Evolutionary conservation across 1,140 invertebrate species (phyloP).

Genomic region (Caenorhabditis remanei): DNA sequence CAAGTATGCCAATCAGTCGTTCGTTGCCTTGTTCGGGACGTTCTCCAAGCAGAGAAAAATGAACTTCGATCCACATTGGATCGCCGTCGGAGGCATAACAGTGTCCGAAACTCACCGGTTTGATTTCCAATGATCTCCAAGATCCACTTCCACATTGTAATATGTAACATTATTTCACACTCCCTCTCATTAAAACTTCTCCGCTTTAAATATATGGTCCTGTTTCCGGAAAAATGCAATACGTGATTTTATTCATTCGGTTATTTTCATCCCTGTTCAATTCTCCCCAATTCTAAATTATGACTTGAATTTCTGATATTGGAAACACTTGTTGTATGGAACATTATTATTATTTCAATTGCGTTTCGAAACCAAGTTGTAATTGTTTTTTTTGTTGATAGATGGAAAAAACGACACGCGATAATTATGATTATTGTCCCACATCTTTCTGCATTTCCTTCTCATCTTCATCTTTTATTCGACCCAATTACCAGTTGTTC

Average conservation of each 20-base stretch:
- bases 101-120: slow-evolving; percentile 41
- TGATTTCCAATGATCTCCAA: slow-evolving; percentile 14
- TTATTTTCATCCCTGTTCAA: background rate
- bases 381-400: slow-evolving; percentile 33
- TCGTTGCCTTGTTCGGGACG: slow-evolving; percentile 44
- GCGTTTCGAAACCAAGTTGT: slow-evolving; percentile 2
- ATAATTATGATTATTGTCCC: background rate
- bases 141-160: background rate
- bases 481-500: slow-evolving; percentile 20
- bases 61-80: slow-evolving; percentile 32
- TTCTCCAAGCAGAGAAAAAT: slow-evolving; percentile 44
- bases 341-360: background rate
- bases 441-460: background rate
- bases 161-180: slow-evolving; percentile 5
- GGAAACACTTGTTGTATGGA: background rate
- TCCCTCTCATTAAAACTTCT: slow-evolving; percentile 4
- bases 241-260: slow-evolving; percentile 49
- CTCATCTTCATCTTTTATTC: background rate
- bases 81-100: slow-evolving; percentile 43
- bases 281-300: background rate
- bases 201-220: slow-evolving; percentile 21
- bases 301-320: background rate
- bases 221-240: slow-evolving; percentile 38
- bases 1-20: slow-evolving; percentile 34
- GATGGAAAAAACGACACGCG: background rate